Evolutionary conservation across 2,797 vertebrate species (phyloP), one percentile per base, ranked within the genome.

Genomic region (Scarus forsteni): DNA sequence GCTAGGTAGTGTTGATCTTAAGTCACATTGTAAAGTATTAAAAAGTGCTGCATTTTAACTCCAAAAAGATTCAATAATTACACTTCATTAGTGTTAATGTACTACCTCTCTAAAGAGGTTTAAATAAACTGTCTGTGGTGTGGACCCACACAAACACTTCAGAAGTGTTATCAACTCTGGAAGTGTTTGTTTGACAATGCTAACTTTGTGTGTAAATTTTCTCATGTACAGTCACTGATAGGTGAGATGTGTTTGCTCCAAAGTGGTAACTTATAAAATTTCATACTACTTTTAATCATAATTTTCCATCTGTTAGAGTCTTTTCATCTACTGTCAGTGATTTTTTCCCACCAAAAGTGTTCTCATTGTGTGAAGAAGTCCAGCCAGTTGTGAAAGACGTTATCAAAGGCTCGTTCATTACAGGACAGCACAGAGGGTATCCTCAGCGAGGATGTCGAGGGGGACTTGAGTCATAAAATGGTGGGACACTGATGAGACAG

Each of bases 351-450:
- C 65, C 50, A 9, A 71, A 72, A 51, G 11, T 1, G 60, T 50
- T 76, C 43, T 44, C 44, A 48, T 46, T 38, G 57, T 71, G 80
- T 77, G 79, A 84, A 76, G 85, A 82, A n/a, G 19, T 60, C 48
- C 48, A 15, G 43, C 66, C 44, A 79, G 74, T 43, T 39, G 50
- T 78, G 76, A 70, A 73, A 74, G 51, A 75, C 38, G 44, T 48
- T 35, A 60, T 34, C 55, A 48, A 69, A 49, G 60, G 43, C 18
- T 64, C 0, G 14, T 48, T 90, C 81, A 87, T 92, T 92, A 90
- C 83, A 89, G 86, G 83, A 89, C 89, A 82, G 81, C 81, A 89
- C 89, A 82, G 81, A 52, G 72, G 75, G 53, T 46, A 69, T 79
- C 75, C 75, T 62, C 51, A 13, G 57, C 60, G 9, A 34, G 66